A percentile compares a stretch with the other conserved stretches of the same genome.
Evolutionary conservation across 2,797 vertebrate species (phyloP).

Genomic region (Loriculus beryllinus): DNA sequence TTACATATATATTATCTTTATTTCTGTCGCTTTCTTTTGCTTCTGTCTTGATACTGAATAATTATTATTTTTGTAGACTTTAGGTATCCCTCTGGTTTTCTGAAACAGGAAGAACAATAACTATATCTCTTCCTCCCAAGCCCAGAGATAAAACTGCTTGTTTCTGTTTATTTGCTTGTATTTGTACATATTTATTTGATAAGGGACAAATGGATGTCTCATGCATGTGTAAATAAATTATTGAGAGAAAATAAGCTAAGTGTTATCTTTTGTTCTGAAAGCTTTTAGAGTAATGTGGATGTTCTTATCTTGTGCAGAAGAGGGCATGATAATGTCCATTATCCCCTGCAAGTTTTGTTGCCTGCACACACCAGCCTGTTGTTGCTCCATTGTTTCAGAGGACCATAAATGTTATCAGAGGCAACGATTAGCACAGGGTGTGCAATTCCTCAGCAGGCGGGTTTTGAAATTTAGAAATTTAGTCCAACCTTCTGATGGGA

Average conservation of each 20-base stretch:
- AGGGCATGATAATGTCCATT: constrained; percentile 21
- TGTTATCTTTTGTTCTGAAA: constrained; percentile 58
- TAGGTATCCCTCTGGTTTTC: not conserved
- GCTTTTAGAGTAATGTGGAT: constrained; percentile 41
- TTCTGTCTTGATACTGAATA: not conserved
- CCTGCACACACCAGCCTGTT: not conserved
- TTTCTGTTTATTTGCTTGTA: constrained; percentile 5
- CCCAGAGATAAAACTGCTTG: constrained; percentile 5
- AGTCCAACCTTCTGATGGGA: not conserved
- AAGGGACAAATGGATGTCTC: not conserved
- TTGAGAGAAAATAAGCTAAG: constrained; percentile 23
- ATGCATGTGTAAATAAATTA: constrained; percentile 34
- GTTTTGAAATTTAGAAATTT: not conserved
- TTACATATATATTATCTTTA: not conserved
- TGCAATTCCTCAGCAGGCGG: not conserved
- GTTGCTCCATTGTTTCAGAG: not conserved
- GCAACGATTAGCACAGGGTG: not conserved
- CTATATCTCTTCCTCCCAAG: not conserved
- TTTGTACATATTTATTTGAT: not conserved
- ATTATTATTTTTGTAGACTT: not conserved
- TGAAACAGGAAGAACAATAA: constrained; percentile 8
- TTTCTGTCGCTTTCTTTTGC: not conserved
- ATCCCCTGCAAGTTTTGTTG: constrained; percentile 30
- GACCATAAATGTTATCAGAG: not conserved
- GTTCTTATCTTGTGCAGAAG: constrained; percentile 28